phyloP scores from a whole-genome alignment of 2,888 invertebrate species.

The Amblyjoppa proteus region DNA sequence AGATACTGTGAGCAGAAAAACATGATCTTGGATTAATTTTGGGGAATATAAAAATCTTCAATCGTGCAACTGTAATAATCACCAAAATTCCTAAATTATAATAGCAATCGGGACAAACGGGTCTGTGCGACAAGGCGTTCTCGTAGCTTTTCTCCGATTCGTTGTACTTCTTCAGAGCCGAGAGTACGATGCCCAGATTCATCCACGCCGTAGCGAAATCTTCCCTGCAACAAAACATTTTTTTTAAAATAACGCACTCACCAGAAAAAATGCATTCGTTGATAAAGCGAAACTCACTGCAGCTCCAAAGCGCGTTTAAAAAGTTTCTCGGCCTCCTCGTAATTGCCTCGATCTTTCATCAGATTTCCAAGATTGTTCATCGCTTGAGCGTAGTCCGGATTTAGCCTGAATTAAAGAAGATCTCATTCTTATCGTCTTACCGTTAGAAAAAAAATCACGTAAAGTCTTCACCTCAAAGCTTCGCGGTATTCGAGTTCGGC shows the following conservation, averaged over 20 bases:
- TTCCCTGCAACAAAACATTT: constrained; percentile 86
- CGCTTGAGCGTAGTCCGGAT: constrained; percentile 95
- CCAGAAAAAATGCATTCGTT: not conserved
- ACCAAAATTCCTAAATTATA: constrained; percentile 98
- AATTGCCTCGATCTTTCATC: constrained; percentile 89
- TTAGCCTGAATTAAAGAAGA: constrained; percentile 85
- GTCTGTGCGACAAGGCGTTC: constrained; percentile 91
- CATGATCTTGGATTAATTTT: not conserved
- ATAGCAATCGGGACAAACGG: constrained; percentile 95
- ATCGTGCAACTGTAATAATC: constrained; percentile 72
- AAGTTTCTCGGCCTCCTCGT: constrained; percentile 90
- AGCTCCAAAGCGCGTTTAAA: constrained; percentile 90
- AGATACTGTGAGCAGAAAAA: constrained; percentile 88
- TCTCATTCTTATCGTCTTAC: constrained; percentile 16
- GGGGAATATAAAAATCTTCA: no score
- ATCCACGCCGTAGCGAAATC: constrained; percentile 99
- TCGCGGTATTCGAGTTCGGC: constrained; percentile 93
- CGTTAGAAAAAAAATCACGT: constrained; percentile 13
- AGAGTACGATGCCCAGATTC: constrained; percentile 97
- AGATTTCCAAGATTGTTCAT: constrained; percentile 97
- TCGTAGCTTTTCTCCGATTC: constrained; percentile 93
- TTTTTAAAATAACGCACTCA: constrained; percentile 16
- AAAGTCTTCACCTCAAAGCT: constrained; percentile 88
- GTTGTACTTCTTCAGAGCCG: constrained; percentile 89
- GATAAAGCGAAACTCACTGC: constrained; percentile 86